Evolutionary conservation across 2,888 invertebrate genomes (phyloP), one percentile per base, ranked within the genome.

Genomic region (Ectemnius cavifrons): DNA sequence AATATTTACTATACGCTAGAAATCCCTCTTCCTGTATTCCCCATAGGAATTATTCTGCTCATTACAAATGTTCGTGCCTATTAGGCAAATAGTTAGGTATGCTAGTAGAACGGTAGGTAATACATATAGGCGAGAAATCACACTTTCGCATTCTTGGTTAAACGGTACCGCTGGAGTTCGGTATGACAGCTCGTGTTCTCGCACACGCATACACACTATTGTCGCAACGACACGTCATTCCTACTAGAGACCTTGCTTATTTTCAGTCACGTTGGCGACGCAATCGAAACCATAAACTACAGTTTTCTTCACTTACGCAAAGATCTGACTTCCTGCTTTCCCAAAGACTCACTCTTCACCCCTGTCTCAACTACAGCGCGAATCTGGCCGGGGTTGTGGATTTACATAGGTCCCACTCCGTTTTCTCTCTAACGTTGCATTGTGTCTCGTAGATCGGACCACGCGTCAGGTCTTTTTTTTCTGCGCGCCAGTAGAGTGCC

Each of bases 401-500:
- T 71, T 66, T 57, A n/a, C 58, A 20, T 62, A 37, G 23, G 23
- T 23, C 23, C 23, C 23, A 23, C 23, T 49, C 67, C 64, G 71
- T 81, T 79, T 77, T 81, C 81, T 77, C 76, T 79, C 65, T 69
- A 77, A 64, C 75, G 64, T 76, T 67, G 75, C 78, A 80, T 78
- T 77, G 82, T 77, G 80, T 78, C 80, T 56, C 73, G 73, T 67
- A 73, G 78, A 82, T 80, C 78, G 71, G 72, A 75, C 65, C 64
- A 47, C 63, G 68, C 68, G 46, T 20, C 62, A 62, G 73, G 75
- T 68, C 65, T 69, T 67, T 65, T 67, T 65, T 47, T 67, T 68
- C 61, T 14, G 46, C 65, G 60, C n/a, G 23, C 71, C 61, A 56
- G 63, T 67, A 11, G 8, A 37, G 5, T 6, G 37, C 37, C 37